Evolutionary conservation across 2,797 vertebrate species (phyloP), one percentile per base, ranked within the genome.

Genomic region (Gila robusta): DNA sequence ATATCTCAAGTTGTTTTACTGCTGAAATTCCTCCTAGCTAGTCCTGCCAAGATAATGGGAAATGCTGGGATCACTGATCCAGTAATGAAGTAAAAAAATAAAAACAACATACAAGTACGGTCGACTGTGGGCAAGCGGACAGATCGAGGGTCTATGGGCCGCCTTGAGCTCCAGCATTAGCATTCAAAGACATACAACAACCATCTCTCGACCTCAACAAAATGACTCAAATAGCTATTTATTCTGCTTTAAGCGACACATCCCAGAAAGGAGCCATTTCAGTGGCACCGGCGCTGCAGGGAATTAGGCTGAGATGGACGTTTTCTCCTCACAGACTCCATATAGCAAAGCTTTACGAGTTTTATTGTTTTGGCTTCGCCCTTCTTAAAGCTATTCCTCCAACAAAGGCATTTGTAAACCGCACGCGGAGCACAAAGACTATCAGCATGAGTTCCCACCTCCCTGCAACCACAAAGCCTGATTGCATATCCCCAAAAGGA

Each of bases 401-500:
- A 28, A 78, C 67, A 41, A 54, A 84, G 56, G 67, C 79, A 85
- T 88, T 85, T 81, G 67, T 85, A 86, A 89, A 85, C 54, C 14
- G 64, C 70, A 83, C 54, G 67, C 39, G 32, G 89, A 12, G 2
- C 49, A 28, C 71, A 77, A 67, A 79, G 79, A 81, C 87, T 79
- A 86, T 86, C 85, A 84, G 69, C 54, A 56, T 78, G 28, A 32
- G 54, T 64, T 82, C 39, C 66, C 72, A 89, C 93, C 92, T 81
- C 91, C 89, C 90, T 93, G 94, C 93, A 94, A 93, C 89, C 91
- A 87, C 93, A 93, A 95, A 78, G 94, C 93, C 93, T 93, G 94
- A 94, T 83, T 92, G 92, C 94, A 94, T 95, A 94, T 95, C 93
- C 93, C 93, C 91, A 88, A 93, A 49, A 92, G 91, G 93, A 93